phyloP scores from a whole-genome alignment of 2,113 vertebrate genomes.

The Lophotis ruficrista region DNA sequence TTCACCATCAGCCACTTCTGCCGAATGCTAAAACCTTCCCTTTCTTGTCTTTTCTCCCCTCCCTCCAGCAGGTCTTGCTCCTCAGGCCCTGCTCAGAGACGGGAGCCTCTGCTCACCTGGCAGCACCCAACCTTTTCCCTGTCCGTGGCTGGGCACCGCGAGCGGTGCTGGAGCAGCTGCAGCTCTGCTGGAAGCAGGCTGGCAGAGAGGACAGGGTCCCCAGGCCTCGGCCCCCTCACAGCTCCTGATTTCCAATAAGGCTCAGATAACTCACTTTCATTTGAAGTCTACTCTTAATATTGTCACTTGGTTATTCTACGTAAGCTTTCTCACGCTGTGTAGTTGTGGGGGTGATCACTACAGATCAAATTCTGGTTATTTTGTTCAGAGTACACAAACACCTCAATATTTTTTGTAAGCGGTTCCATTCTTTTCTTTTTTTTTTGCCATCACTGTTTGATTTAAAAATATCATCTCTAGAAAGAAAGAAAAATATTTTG shows the following conservation, averaged over 20 bases:
- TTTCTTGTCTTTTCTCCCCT: too few relatives aligned
- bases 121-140: not conserved
- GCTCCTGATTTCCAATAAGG: not conserved
- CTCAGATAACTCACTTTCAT: not conserved
- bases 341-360: not conserved
- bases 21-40: not conserved
- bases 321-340: not conserved
- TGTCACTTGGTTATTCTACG: not conserved
- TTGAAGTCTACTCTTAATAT: not conserved
- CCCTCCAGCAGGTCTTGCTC: not conserved
- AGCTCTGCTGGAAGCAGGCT: not conserved
- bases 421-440: not conserved
- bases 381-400: not conserved
- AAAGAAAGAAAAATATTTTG: not conserved
- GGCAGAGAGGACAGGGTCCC: not conserved
- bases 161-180: not conserved
- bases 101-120: not conserved
- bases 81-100: not conserved
- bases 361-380: not conserved
- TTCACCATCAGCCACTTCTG: not conserved
- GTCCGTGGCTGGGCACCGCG: rapidly evolving
- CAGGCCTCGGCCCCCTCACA: rapidly evolving
- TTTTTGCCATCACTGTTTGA: not conserved
- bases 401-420: not conserved
- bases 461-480: not conserved